Base-by-base conservation (phyloP, 1,140 invertebrate species). In the Micrasema minimum region DNA sequence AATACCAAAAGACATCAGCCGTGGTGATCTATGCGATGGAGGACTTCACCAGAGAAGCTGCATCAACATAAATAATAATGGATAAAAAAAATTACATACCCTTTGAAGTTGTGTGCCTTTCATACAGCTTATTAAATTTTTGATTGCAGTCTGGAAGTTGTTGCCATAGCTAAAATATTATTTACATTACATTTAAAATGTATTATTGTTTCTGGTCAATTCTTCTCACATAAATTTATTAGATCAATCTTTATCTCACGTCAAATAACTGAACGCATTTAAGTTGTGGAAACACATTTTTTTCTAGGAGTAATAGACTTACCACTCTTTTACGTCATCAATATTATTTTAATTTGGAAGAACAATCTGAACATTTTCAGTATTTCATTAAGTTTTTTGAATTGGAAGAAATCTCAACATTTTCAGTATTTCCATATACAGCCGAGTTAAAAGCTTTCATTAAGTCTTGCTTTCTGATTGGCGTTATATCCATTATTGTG, bases 251-350 rank as follows among this genome's bases (percentile, higher is more conserved):
- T n/a, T n/a, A n/a, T n/a, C n/a, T n/a, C n/a, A n/a, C n/a, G n/a
- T n/a, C n/a, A n/a, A n/a, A n/a, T n/a, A n/a, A n/a, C n/a, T n/a
- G n/a, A n/a, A n/a, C n/a, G n/a, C n/a, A n/a, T n/a, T n/a, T n/a
- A n/a, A n/a, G n/a, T n/a, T n/a, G n/a, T n/a, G n/a, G n/a, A n/a
- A n/a, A 12, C 14, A 14, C 12, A 31, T 23, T 23, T 51, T 51
- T 22, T 20, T 38, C 37, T 38, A 38, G 11, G 11, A 38, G 11
- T 38, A 6, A 38, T 6, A 38, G 11, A 6, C 11, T 5, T 45
- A 81, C 82, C 80, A 87, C 83, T 80, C 78, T 6, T 76, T 46
- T 14, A 76, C 62, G 20, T 87, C 82, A 22, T 77, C 41, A 0
- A 65, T 14, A n/a, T 80, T 75, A 69, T 81, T 76, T 0, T 73